A percentile compares a stretch with the other conserved stretches of the same genome.
Evolutionary conservation across 2,888 invertebrate genomes (phyloP).

Genomic region (Macrophya annulata): DNA sequence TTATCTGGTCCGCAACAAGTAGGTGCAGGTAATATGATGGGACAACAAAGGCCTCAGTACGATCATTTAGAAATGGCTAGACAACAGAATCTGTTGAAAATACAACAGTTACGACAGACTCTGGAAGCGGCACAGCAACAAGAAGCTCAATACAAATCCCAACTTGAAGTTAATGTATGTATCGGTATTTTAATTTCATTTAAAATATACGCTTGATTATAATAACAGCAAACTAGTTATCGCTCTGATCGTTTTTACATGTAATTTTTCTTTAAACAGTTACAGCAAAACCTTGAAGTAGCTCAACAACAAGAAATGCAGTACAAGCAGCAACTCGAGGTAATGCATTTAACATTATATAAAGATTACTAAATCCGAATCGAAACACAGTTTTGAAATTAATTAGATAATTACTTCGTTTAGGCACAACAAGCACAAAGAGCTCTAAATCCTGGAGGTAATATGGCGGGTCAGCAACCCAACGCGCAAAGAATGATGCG

Average conservation of each 20-base stretch:
- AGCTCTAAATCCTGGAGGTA: constrained; percentile 73
- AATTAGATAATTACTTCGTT: neutral
- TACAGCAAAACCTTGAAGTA: constrained; percentile 86
- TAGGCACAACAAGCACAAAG: constrained; percentile 77
- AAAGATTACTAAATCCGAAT: constrained; percentile 14
- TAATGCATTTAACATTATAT: constrained; percentile 71
- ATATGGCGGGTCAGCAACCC: constrained; percentile 77
- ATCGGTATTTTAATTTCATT: constrained; percentile 67
- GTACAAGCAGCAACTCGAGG: constrained; percentile 88
- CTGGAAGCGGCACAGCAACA: constrained; percentile 91
- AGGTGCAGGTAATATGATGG: constrained; percentile 71
- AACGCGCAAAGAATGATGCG: constrained; percentile 87
- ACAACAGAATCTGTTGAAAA: constrained; percentile 90
- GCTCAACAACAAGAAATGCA: constrained; percentile 92
- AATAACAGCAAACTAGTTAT: neutral
- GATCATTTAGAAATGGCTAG: constrained; percentile 87
- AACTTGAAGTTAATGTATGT: constrained; percentile 88
- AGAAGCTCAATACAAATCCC: constrained; percentile 89
- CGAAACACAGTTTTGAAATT: neutral
- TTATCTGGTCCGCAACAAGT: constrained; percentile 75
- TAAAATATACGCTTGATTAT: neutral
- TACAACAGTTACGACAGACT: constrained; percentile 88
- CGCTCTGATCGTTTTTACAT: neutral
- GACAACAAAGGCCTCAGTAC: constrained; percentile 77
- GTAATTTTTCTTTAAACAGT: constrained; percentile 71